Evolutionary conservation across 92 coral and sea anemone genomes (phyloP), one percentile per base, ranked within the genome.

Genomic region (Galaxea fascicularis): DNA sequence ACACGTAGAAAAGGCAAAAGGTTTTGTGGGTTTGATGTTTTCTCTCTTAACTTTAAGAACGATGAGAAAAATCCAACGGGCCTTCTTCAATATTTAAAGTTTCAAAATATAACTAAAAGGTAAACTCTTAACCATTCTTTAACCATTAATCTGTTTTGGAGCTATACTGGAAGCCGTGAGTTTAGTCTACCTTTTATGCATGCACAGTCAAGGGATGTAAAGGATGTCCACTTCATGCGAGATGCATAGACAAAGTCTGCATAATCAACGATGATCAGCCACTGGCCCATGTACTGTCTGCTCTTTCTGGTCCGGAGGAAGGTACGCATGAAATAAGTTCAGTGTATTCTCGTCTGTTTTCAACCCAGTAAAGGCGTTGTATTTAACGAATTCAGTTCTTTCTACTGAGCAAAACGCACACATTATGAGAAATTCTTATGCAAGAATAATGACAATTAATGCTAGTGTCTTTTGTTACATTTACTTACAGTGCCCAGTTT

Each of bases 281-380:
- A 46, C 90, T 94, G 89, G 98, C 98, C 28, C 94, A 92, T 73
- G 89, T 94, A 73, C 95, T 94, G 78, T 89, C 91, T 30, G 98
- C 95, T 52, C 89, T 94, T 15, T 94, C 98, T 17, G 98, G 95
- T 63, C 64, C 93, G 31, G 87, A 75, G 62, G 78, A 92, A 91
- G 93, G 98, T 94, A 87, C 80, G 81, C 78, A 56, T 69, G 78
- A 21, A 26, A 1, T 27, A 21, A n/a, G 10, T 35, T 76, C 21
- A 77, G 26, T 65, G 46, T 56, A 13, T 0, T 35, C 12, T 21
- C 22, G 5, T 0, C 46, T 20, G 68, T 60, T 21, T n/a, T 35
- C 13, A 21, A 4, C 22, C 16, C 10, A 5, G 11, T 14, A 39
- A 44, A 49, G 60, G 30, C 20, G 28, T 17, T 35, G 52, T 26